phyloP scores from a whole-genome alignment of 2,113 vertebrate species.

The Poeciliopsis retropinna region DNA sequence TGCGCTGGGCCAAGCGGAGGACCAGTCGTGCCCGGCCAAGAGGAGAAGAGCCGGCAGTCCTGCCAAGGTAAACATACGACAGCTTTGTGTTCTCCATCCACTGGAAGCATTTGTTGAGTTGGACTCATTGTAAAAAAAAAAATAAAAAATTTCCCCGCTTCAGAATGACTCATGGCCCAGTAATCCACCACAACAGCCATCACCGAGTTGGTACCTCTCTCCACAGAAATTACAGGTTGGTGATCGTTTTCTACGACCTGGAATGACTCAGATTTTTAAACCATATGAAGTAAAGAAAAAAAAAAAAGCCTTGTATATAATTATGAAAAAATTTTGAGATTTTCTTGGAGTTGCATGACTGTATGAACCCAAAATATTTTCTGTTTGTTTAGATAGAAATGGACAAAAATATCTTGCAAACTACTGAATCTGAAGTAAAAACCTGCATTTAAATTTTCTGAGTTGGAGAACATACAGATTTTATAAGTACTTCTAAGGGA shows the following conservation, averaged over 20 bases:
- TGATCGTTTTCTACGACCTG: accelerated
- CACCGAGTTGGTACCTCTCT: slow-evolving; percentile 94
- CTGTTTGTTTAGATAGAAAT: too few species aligned
- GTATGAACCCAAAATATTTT: too few species aligned
- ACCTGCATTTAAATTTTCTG: too few species aligned
- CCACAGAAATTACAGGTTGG: slow-evolving; percentile 96
- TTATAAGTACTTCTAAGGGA: too few species aligned
- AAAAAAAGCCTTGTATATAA: neutral
- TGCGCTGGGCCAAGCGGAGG: slow-evolving; percentile 92
- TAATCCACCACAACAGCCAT: slow-evolving; percentile 91
- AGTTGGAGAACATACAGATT: too few species aligned
- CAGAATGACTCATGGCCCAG: slow-evolving; percentile 93
- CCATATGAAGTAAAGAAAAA: too few species aligned
- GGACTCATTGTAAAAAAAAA: neutral
- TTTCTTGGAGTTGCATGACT: too few species aligned
- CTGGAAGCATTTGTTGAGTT: neutral
- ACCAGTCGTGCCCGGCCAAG: slow-evolving; percentile 97
- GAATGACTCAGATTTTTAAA: neutral
- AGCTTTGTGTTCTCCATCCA: neutral
- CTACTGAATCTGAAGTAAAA: too few species aligned
- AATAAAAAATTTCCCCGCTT: neutral
- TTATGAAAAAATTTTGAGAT: too few species aligned
- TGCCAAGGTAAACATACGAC: slow-evolving; percentile 85
- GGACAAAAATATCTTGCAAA: too few species aligned
- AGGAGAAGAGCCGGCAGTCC: slow-evolving; percentile 97